Base-by-base conservation (phyloP, 2,113 vertebrate species). In the Atherinomorus stipes region DNA sequence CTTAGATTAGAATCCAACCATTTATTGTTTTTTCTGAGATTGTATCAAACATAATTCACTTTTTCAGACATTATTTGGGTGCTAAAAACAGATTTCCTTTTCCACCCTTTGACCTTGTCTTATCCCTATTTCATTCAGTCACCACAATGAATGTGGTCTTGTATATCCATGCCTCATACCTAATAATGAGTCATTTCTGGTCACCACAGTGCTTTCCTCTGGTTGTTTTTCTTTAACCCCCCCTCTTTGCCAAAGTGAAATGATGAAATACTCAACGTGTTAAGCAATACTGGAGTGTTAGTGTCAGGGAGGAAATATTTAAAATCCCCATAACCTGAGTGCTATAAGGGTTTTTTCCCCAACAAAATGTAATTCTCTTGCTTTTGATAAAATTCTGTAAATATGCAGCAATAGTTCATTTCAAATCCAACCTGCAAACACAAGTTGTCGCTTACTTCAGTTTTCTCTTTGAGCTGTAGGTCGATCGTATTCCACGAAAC, bases 111-210 rank as follows among this genome's bases (percentile, higher is more conserved):
- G 25, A 62, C 26, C 38, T 34, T 21, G 11, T 49, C 21, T 64
- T 47, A 73, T 68, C 21, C 47, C 53, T 25, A 11, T 40, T 67
- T 42, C 12, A 15, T 42, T 42, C 21, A 28, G 15, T 34, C 7
- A 58, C 4, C 40, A 59, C 31, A 49, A 4, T n/a, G 21, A 71
- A 4, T 9, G 10, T 40, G 2, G 18, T 44, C 50, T 59, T 64
- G 22, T 13, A 5, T 66, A 9, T 37, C 15, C 8, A 7, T 57
- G 54, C 31, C 52, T 56, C 9, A 54, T 42, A 21, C 10, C 4
- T 21, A 50, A 66, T 42, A 8, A 53, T 76, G 84, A 85, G 47
- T 83, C 59, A 73, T 19, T 56, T 51, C 3, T 15, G 4, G 22
- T 76, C 63, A 57, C 64, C 37, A 26, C 18, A 18, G 2, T 34